Conservation (phyloP, 1,140 invertebrate species). For the Aporrectodea caliginosa region DNA sequence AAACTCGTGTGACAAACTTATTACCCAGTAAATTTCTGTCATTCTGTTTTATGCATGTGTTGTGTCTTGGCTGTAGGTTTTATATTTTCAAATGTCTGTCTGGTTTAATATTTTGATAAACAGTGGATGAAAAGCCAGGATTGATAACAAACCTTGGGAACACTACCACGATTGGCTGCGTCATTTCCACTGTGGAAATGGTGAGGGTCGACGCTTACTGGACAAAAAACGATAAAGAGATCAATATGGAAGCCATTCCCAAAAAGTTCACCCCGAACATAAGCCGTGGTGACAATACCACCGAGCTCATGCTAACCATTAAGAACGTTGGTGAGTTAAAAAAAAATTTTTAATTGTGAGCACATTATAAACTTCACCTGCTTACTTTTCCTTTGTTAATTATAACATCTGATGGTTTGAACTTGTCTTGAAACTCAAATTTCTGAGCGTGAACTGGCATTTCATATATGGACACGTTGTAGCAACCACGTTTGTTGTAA, state of each 20-base stretch:
- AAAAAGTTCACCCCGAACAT: background rate
- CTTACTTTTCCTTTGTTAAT: background rate
- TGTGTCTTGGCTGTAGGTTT: background rate
- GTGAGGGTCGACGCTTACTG: background rate
- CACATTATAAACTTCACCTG: too few relatives aligned
- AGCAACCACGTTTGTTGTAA: background rate
- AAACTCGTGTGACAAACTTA: background rate
- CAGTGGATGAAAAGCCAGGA: background rate
- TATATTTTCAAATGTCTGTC: background rate
- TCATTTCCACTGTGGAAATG: background rate
- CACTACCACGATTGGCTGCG: background rate
- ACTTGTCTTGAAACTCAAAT: background rate
- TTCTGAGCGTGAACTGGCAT: background rate
- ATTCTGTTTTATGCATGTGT: too few relatives aligned
- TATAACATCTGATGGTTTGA: background rate
- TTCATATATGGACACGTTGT: background rate
- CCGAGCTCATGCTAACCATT: background rate
- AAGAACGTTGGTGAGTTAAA: conserved; percentile 10
- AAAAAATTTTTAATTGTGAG: too few relatives aligned
- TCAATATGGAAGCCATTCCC: background rate
- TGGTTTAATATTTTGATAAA: background rate
- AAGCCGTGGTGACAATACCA: background rate
- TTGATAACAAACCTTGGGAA: conserved; percentile 2
- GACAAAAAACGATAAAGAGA: background rate
- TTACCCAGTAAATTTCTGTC: too few relatives aligned